A percentile compares a stretch with the other conserved stretches of the same genome.
Evolutionary conservation across 2,888 invertebrate genomes (phyloP).

Genomic region (Sialis lutaria): DNA sequence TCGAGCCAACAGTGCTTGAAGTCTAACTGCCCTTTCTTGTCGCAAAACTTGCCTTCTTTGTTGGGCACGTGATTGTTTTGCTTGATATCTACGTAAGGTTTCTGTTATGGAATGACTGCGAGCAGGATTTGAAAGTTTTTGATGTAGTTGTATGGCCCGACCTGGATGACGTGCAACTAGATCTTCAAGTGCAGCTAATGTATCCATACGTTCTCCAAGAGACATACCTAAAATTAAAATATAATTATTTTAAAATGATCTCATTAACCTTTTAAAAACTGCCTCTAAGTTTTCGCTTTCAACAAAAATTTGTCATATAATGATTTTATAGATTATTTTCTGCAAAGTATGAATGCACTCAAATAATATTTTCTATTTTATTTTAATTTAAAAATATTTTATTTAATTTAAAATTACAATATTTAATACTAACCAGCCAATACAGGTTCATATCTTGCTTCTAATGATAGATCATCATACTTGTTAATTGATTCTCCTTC

Average conservation of each 20-base stretch:
- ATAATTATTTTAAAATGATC: slow-evolving; percentile 1
- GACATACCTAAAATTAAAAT: slow-evolving; percentile 36
- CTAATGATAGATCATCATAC: slow-evolving; percentile 32
- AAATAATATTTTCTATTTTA: not conserved
- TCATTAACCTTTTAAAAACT: not conserved
- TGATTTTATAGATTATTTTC: no score
- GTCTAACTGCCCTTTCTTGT: slow-evolving; percentile 66
- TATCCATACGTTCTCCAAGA: slow-evolving; percentile 74
- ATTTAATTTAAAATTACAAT: not conserved
- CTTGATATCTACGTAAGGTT: slow-evolving; percentile 63
- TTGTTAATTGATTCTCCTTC: slow-evolving; percentile 22
- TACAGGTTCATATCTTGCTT: slow-evolving; percentile 51
- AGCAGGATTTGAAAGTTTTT: slow-evolving; percentile 83
- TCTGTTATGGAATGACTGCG: slow-evolving; percentile 71
- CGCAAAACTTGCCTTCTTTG: slow-evolving; percentile 67
- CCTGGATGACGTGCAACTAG: slow-evolving; percentile 81
- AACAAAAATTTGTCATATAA: not conserved
- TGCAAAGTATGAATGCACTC: not conserved
- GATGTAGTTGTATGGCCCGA: slow-evolving; percentile 79
- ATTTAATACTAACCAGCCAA: slow-evolving; percentile 30
- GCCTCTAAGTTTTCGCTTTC: not conserved
- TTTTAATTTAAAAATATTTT: not conserved
- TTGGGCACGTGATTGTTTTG: slow-evolving; percentile 82
- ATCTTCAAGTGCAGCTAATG: slow-evolving; percentile 57
- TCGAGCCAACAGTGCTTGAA: slow-evolving; percentile 70